Base-by-base conservation (phyloP, 2,888 invertebrate species). In the Pteria penguin region DNA sequence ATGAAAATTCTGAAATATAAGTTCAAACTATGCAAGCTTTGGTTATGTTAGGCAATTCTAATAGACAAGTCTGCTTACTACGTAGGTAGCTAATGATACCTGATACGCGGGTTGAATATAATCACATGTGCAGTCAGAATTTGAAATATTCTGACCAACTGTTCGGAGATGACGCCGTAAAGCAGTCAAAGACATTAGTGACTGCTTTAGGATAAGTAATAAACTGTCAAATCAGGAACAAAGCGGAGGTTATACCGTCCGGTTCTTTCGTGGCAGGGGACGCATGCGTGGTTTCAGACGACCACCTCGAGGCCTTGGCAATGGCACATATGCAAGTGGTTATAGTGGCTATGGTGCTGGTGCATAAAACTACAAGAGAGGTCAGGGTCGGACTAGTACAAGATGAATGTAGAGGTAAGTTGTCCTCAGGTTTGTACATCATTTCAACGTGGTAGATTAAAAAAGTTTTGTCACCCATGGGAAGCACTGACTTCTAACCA, bases 81-180 rank as follows among this genome's bases (percentile, higher is more conserved):
- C 29, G 68, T 2, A 70, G 65, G 26, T 63, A 80, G 32, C 65
- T 75, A 11, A 18, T 77, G 36, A 75, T 61, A 54, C 69, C 80
- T 3, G 72, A 75, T 63, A 14, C 77, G 11, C 74, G 70, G 18
- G 33, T 58, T 2, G 76, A 79, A 55, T 78, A 78, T 72, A 29
- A 52, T 4, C 75, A 75, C 62, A 29, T 77, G 26, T 77, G 80
- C 36, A 75, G 27, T 32, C 77, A 77, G 8, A 58, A 18, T 18
- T n/a, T 24, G 33, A 71, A 76, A 11, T 67, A 58, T 33, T 74
- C 77, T 11, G 63, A 54, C 24, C 63, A 72, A 18, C 57, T 78
- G 27, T 78, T 75, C 75, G 75, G 75, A 29, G 78, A 71, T 31
- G 75, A 78, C 58, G 67, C 22, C 71, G 75, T 14, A 75, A 78